Conservation (phyloP, 2,113 vertebrate species). For the Mohoua ochrocephala region DNA sequence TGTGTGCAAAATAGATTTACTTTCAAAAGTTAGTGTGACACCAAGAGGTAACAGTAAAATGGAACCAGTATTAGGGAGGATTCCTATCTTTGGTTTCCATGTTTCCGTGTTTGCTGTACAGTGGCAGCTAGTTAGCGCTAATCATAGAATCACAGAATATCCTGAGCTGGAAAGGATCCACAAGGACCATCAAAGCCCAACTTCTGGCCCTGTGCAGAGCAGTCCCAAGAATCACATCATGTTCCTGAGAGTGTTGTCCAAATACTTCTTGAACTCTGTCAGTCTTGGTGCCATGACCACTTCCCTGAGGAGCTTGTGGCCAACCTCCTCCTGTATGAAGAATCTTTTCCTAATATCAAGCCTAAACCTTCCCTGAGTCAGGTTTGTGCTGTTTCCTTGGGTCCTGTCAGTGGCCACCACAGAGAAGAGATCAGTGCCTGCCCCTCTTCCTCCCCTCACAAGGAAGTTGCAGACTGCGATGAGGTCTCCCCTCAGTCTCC, state of each 20-base stretch:
- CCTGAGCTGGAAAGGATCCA: neutral
- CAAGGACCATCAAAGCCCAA: neutral
- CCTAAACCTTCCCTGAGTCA: neutral
- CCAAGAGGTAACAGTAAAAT: neutral
- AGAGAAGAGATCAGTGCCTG: neutral
- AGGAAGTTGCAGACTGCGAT: fast-evolving
- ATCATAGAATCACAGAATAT: neutral
- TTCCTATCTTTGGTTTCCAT: neutral
- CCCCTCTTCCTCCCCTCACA: fast-evolving
- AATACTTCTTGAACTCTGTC: neutral
- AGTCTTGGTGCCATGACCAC: neutral
- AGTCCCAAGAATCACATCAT: neutral
- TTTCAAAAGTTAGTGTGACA: neutral
- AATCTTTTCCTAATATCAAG: neutral
- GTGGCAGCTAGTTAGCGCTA: neutral
- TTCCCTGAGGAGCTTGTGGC: neutral
- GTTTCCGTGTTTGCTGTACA: neutral
- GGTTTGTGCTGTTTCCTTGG: fast-evolving
- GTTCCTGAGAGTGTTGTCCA: neutral
- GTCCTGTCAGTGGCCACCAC: neutral
- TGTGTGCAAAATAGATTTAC: neutral
- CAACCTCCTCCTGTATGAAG: neutral
- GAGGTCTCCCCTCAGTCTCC: neutral
- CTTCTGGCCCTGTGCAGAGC: neutral
- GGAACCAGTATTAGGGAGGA: neutral